Evolutionary conservation across 1,140 invertebrate genomes (phyloP), one percentile per base, ranked within the genome.

Genomic region (Plutomurus gul): DNA sequence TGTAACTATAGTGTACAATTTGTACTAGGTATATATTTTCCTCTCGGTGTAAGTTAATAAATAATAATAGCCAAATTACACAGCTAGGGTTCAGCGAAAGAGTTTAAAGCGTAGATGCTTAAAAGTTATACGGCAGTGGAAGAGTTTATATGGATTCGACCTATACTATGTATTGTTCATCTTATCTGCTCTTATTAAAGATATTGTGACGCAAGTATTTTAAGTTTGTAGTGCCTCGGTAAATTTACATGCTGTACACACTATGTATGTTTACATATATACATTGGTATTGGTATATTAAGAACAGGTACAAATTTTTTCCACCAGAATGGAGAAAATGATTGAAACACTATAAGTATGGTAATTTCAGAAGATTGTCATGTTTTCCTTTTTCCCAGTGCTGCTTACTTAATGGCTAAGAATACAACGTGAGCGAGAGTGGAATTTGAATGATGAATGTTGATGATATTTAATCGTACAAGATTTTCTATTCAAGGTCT

Each of bases 331-430:
- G 10, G 51, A 43, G 51, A 25, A 65, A 65, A 65, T 65, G 56
- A 65, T 65, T 65, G 56, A n/a, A 65, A 65, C 56, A 33, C 49
- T 30, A 25, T 65, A 65, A 65, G 56, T 65, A 65, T 65, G 56
- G 56, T 65, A 65, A 65, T 65, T 65, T 65, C n/a, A 33, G 27
- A 30, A 33, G 13, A 11, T 36, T 33, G 11, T 65, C 56, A 30
- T 65, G 56, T 65, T 65, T 65, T 65, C 56, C 27, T 65, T 49
- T 33, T 13, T 33, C 56, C 36, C 56, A 13, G 39, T n/a, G n/a
- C 39, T 13, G n/a, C 56, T 18, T 36, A 43, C 56, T 18, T 36
- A 65, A 36, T 65, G 36, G 11, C 16, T 36, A 65, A 65, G 56
- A 65, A 65, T 65, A 27, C 30, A 65, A 36, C 36, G 27, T 25